Percentiles rank a stretch among this genome's conserved stretches.
phyloP scores from a whole-genome alignment of 1,140 invertebrate species.

The Hormaphis cornu region DNA sequence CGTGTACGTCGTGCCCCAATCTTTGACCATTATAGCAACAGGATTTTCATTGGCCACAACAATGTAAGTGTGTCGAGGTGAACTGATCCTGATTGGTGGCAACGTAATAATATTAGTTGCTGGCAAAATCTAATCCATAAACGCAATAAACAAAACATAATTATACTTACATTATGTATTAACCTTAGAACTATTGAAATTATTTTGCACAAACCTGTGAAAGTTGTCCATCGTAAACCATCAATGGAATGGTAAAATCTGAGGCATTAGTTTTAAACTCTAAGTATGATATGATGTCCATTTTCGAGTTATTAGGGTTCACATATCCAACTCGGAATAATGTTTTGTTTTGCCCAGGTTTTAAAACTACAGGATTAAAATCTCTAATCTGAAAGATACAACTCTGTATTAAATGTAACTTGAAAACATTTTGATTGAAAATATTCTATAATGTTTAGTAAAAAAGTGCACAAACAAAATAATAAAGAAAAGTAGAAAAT shows the following conservation, averaged over 20 bases:
- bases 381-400: constrained; percentile 13
- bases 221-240: constrained; percentile 25
- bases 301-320: constrained; percentile 20
- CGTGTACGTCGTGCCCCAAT: constrained; percentile 25
- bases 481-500: neutral
- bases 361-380: constrained; percentile 24
- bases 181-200: neutral
- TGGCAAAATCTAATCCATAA: constrained; percentile 13
- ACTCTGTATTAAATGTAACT: neutral
- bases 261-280: constrained; percentile 28
- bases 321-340: constrained; percentile 28
- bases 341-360: constrained; percentile 23
- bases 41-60: constrained; percentile 26
- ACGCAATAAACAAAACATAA: neutral
- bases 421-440: too few species aligned
- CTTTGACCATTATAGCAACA: constrained; percentile 15
- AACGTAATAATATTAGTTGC: constrained; percentile 20
- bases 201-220: neutral
- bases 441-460: too few species aligned
- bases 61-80: constrained; percentile 18
- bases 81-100: constrained; percentile 22
- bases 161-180: neutral
- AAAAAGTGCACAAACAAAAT: too few species aligned
- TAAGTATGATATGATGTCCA: constrained; percentile 24
- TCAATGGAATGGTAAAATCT: constrained; percentile 28